A percentile compares a stretch with the other conserved stretches of the same genome.
These are phyloP conservation scores for Eubasilissa regina DNA, from an alignment of 1,140 invertebrate species.

Conservation along the genomic window DNA sequence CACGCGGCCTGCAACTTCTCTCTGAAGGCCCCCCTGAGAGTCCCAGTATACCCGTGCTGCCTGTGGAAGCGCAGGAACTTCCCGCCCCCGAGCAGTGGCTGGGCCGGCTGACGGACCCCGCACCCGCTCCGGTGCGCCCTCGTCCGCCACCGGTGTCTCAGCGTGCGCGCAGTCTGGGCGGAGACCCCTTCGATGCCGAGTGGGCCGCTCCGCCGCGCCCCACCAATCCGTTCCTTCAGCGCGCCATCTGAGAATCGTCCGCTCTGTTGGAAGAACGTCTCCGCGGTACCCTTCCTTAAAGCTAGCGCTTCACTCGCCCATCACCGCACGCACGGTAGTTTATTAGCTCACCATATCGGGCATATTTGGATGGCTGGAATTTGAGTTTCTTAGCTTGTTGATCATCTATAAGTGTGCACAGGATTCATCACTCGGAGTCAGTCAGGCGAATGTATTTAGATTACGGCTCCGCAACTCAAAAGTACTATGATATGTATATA, in stretches of 20 bases:
- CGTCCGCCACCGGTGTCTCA: conserved; percentile 78
- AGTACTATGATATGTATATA: no score
- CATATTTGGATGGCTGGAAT: no score
- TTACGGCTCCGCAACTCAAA: no score
- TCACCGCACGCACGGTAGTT: no score
- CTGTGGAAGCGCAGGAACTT: conserved; percentile 65
- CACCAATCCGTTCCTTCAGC: conserved; percentile 59
- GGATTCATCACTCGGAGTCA: no score
- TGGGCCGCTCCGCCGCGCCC: conserved; percentile 79
- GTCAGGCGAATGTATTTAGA: no score
- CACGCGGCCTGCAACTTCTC: conserved; percentile 67
- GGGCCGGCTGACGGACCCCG: conserved; percentile 75
- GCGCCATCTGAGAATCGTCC: conserved; percentile 47
- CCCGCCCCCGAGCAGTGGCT: conserved; percentile 86
- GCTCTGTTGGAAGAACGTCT: background rate
- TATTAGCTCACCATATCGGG: no score
- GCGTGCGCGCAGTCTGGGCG: conserved; percentile 68
- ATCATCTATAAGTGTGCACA: no score
- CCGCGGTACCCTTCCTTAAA: no score
- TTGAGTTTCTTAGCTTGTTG: no score
- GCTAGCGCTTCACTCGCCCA: no score
- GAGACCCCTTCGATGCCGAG: conserved; percentile 90
- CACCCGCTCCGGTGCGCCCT: conserved; percentile 78
- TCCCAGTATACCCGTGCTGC: conserved; percentile 60
- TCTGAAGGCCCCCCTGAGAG: conserved; percentile 65